Conservation (phyloP, 1,140 invertebrate genomes). For the Pomacea maculata region DNA sequence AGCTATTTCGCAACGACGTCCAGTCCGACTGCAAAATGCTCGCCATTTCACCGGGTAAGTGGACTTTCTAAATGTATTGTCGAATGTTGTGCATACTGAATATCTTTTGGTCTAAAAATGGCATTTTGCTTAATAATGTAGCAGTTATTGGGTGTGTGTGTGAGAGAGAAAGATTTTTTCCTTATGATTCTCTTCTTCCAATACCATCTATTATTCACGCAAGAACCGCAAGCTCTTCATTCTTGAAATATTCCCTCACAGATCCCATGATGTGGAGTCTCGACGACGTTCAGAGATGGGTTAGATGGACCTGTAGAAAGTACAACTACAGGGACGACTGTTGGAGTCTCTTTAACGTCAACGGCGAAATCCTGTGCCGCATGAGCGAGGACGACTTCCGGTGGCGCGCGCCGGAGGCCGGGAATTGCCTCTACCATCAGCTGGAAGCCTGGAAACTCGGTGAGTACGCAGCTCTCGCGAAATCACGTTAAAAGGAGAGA, state of each 20-base stretch:
- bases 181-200: no score
- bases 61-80: no score
- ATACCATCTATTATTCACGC: no score
- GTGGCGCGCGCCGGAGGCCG: constrained; percentile 78
- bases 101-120: no score
- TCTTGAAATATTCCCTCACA: constrained; percentile 67
- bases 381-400: constrained; percentile 86
- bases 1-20: no score
- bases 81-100: no score
- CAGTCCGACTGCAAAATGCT: no score
- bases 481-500: no score
- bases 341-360: constrained; percentile 76
- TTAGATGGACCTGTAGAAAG: constrained; percentile 83
- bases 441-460: constrained; percentile 92
- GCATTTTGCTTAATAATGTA: no score
- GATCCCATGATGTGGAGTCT: constrained; percentile 87
- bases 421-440: constrained; percentile 85
- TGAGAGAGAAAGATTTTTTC: no score
- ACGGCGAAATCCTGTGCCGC: constrained; percentile 78
- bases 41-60: no score
- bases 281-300: constrained; percentile 85
- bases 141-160: no score
- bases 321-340: constrained; percentile 76
- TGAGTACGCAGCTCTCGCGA: constrained; percentile 33
- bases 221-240: not conserved